Evolutionary conservation across 2,113 vertebrate genomes (phyloP), one percentile per base, ranked within the genome.

Genomic region (Monarcha castaneiventris): DNA sequence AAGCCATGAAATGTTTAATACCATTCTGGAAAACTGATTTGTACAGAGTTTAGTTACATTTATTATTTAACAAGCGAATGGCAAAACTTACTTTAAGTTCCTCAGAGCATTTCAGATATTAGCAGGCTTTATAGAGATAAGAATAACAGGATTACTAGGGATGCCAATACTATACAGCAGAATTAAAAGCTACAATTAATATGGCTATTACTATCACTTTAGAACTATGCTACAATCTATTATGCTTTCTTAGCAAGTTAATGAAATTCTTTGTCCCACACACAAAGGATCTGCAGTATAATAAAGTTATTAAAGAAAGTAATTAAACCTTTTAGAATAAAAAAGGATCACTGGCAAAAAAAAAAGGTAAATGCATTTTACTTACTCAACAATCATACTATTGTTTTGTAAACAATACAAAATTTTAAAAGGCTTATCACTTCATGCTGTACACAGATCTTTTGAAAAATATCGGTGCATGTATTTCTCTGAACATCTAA

Each of bases 31-130:
- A 93, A 94, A 93, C 49, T 58, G 67, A 77, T 62, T 91, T 72
- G 48, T 76, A 91, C 93, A 97, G 96, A 96, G 30, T 90, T 89
- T 88, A 90, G 90, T 80, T 80, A 75, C 73, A 73, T 90, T 95
- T 94, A 93, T 95, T 88, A 89, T 88, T 85, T 87, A 90, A 96
- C 91, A 95, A 62, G 46, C 16, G 84, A 97, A 97, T 96, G 96
- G 95, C 77, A 96, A 94, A 85, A 91, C 77, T 96, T 92, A 67
- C 74, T 93, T 95, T 95, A 95, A 90, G 79, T 90, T 95, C 88
- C 62, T 95, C 88, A 94, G 75, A 95, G 84, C 93, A 89, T 76
- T 87, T 96, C 81, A 87, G 79, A 90, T 96, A 97, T 95, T 93
- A 97, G 81, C 90, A 96, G 93, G 87, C 95, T 90, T 96, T 93